Evolutionary conservation across 2,113 vertebrate species (phyloP).

Genomic region (Fulmarus glacialis): DNA sequence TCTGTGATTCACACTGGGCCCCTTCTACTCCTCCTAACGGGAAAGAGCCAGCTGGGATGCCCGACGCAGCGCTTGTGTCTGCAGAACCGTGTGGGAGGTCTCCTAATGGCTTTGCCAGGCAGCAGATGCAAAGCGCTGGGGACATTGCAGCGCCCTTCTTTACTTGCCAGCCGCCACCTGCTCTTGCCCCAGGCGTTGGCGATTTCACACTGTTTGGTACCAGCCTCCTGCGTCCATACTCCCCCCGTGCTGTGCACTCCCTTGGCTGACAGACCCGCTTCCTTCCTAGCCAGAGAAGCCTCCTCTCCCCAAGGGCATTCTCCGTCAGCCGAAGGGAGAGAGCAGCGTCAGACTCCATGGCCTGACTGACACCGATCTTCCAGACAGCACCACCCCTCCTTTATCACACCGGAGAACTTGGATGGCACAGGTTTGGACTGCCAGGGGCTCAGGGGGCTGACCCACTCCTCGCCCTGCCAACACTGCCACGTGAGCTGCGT

Average conservation of each 20-base stretch:
- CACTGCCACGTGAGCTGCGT: fast-evolving
- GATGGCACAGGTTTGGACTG: background rate
- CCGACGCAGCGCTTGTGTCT: fast-evolving
- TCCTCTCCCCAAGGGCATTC: background rate
- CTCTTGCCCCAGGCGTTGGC: background rate
- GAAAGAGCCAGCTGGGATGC: background rate
- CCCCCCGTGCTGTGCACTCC: background rate
- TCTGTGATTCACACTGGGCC: background rate
- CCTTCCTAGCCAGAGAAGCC: background rate
- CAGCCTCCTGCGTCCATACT: background rate
- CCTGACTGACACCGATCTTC: background rate
- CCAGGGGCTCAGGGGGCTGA: background rate
- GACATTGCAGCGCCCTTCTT: background rate
- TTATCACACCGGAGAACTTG: background rate
- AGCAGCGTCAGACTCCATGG: fast-evolving
- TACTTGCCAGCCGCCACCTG: constrained; percentile 44
- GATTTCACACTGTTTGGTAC: background rate
- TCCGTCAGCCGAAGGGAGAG: background rate
- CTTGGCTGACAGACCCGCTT: background rate
- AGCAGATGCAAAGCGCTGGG: constrained; percentile 7
- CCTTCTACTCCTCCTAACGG: background rate
- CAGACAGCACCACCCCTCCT: background rate
- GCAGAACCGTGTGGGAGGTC: background rate
- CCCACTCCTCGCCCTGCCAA: background rate
- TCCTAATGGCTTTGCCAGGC: background rate